These are phyloP conservation scores for Chlorocebus sabaeus DNA, from an alignment of 2,113 vertebrate genomes.

Conservation along the genomic window DNA sequence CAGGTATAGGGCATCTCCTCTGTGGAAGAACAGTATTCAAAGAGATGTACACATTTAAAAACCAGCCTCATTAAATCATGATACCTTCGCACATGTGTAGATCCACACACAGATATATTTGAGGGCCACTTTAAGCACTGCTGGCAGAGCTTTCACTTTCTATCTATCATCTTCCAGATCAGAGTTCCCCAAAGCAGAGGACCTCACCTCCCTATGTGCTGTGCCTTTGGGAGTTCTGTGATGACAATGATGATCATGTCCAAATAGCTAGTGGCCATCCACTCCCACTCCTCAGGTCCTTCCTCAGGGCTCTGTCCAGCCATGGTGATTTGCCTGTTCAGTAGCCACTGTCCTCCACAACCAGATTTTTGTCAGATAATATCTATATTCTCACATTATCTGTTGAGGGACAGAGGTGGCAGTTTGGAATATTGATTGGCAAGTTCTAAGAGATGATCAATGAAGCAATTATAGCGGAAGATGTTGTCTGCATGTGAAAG, in stretches of 20 bases:
- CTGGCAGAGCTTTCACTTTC: background rate
- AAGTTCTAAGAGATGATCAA: background rate
- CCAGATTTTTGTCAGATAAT: background rate
- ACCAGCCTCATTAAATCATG: background rate
- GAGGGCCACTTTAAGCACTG: background rate
- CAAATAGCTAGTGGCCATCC: background rate
- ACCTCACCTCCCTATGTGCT: background rate
- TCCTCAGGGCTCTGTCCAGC: background rate
- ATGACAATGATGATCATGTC: background rate
- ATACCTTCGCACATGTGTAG: background rate
- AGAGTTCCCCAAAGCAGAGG: background rate
- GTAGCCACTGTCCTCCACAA: background rate
- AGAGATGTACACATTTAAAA: background rate
- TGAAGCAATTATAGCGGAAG: background rate
- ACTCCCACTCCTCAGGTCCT: background rate
- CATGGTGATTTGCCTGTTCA: background rate
- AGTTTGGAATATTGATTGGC: background rate
- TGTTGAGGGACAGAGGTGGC: background rate
- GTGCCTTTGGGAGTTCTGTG: background rate
- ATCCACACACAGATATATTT: background rate
- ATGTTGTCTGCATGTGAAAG: background rate
- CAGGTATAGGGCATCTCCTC: background rate
- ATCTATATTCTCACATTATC: background rate
- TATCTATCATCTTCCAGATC: background rate
- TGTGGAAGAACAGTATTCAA: background rate